These are phyloP conservation scores for Carposina sasakii DNA, from an alignment of 1,140 invertebrate species.

Conservation along the genomic window DNA sequence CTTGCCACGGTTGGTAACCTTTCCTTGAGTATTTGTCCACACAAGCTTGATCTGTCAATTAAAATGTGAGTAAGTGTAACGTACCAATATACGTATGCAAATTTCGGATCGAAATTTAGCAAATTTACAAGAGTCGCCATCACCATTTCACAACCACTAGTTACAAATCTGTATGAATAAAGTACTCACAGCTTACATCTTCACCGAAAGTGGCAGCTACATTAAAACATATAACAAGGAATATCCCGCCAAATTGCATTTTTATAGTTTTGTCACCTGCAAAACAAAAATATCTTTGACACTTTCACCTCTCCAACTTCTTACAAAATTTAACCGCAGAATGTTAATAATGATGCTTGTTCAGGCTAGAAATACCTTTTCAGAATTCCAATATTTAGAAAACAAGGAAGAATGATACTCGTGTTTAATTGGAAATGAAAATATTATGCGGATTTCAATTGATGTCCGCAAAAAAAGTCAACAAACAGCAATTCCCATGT, in stretches of 20 bases:
- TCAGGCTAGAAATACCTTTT: conserved; percentile 36
- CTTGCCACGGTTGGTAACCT: conserved; percentile 66
- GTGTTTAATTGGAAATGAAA: conserved; percentile 15
- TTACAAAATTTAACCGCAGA: too few relatives aligned
- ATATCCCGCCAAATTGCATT: conserved; percentile 27
- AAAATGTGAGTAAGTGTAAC: background rate
- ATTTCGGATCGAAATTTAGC: background rate
- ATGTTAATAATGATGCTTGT: too few relatives aligned
- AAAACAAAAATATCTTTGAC: conserved; percentile 20
- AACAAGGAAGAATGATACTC: conserved; percentile 28
- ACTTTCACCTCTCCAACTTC: too few relatives aligned
- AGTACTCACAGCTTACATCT: conserved; percentile 42
- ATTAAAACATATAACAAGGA: conserved; percentile 26
- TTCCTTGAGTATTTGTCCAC: conserved; percentile 67
- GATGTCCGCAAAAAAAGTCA: conserved; percentile 28
- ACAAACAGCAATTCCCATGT: conserved; percentile 21
- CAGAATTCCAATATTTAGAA: conserved; percentile 33
- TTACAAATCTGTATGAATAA: background rate
- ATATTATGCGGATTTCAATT: conserved; percentile 12
- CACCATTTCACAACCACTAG: background rate
- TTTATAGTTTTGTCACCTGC: conserved; percentile 18
- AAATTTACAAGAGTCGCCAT: background rate
- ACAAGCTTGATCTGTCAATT: conserved; percentile 66
- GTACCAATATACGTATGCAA: background rate
- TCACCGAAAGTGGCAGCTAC: conserved; percentile 29